Conservation (phyloP, 2,888 invertebrate species). For the Frankliniella fusca region DNA sequence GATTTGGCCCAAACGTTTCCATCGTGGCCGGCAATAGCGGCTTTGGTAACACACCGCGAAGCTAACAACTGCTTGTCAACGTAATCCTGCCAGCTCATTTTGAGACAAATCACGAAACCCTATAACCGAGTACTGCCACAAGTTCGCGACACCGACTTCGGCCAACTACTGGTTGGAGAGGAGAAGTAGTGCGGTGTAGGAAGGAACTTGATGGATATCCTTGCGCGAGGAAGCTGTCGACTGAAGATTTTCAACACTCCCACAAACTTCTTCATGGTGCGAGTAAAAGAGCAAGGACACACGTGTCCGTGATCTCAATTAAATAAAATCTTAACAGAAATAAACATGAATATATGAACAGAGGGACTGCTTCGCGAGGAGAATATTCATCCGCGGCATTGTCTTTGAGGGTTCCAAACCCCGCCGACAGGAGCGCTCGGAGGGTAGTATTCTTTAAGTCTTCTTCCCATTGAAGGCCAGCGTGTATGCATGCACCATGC, state of each 20-base stretch:
- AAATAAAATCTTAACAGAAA: neutral
- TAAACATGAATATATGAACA: neutral
- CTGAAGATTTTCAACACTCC: too few species aligned
- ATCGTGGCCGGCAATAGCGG: slow-evolving; percentile 91
- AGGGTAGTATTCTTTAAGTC: neutral
- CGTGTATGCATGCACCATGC: neutral
- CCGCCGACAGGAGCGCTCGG: neutral
- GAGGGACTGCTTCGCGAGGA: neutral
- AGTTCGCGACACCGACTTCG: slow-evolving; percentile 18
- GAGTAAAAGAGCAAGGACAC: neutral
- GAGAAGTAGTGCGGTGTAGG: neutral
- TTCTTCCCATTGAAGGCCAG: neutral
- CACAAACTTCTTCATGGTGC: too few species aligned
- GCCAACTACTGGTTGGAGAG: neutral
- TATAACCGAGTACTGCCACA: slow-evolving; percentile 6
- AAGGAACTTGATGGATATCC: neutral
- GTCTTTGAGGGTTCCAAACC: neutral
- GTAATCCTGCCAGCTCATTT: slow-evolving; percentile 98
- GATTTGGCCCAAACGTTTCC: slow-evolving; percentile 94
- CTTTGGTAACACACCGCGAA: slow-evolving; percentile 90
- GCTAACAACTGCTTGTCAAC: slow-evolving; percentile 95
- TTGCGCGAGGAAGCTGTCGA: neutral
- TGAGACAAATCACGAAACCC: slow-evolving; percentile 44
- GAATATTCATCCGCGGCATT: slow-evolving; percentile 9
- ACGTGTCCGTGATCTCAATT: neutral